phyloP scores from a whole-genome alignment of 2,888 invertebrate genomes.

The Chironomus riparius region DNA sequence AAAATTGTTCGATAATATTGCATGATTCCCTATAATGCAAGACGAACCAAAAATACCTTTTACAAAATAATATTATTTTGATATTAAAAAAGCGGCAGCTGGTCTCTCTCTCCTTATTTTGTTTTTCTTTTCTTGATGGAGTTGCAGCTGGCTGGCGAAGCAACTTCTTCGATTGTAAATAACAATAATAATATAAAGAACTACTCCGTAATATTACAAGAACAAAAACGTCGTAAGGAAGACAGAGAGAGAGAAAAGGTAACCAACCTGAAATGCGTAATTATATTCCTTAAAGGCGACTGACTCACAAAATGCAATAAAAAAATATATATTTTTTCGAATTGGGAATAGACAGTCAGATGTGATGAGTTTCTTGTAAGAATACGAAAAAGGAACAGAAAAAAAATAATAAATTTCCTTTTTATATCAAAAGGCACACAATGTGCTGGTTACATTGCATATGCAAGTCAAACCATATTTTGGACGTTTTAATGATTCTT shows the following conservation, averaged over 20 bases:
- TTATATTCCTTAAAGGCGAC: constrained; percentile 17
- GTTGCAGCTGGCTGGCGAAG: constrained; percentile 28
- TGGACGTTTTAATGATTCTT: constrained; percentile 18
- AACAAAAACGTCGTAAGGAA: not conserved
- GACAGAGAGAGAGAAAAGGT: not conserved
- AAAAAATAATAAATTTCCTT: constrained; percentile 3
- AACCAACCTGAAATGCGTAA: constrained; percentile 6
- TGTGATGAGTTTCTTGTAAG: constrained; percentile 26
- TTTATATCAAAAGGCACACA: constrained; percentile 10
- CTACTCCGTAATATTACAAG: not conserved
- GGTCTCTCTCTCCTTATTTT: constrained; percentile 17
- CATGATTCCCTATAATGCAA: not conserved
- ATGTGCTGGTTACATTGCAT: constrained; percentile 18
- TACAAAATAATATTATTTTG: constrained; percentile 23
- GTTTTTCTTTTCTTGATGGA: not conserved
- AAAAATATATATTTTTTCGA: constrained; percentile 5
- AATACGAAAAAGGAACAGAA: not conserved
- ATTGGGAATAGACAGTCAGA: constrained; percentile 19
- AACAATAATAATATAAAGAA: constrained; percentile 19
- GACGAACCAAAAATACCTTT: constrained; percentile 15
- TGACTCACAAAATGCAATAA: constrained; percentile 13
- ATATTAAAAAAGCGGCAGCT: constrained; percentile 27
- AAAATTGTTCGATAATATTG: constrained; percentile 1
- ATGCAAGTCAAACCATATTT: not conserved
- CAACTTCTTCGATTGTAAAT: constrained; percentile 19